Evolutionary conservation across 2,888 invertebrate species (phyloP).

Genomic region (Tyria jacobaeae): DNA sequence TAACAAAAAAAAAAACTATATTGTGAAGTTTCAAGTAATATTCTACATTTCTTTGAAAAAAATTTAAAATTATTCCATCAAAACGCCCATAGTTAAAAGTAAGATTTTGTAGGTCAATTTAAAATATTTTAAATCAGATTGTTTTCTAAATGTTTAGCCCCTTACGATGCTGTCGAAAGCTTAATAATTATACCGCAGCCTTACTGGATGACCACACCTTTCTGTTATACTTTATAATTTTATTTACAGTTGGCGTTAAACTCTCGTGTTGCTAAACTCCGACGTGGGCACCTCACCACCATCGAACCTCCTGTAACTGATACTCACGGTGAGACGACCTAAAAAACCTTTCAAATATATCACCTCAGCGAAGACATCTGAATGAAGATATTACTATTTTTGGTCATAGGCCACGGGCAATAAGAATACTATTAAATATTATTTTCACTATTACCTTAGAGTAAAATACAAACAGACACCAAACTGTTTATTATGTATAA

Average conservation of each 20-base stretch:
- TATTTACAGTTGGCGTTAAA: slow-evolving; percentile 29
- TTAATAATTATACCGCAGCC: no score
- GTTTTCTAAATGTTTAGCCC: no score
- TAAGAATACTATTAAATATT: background rate
- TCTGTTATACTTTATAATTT: background rate
- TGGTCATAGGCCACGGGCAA: no score
- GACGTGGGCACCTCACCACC: slow-evolving; percentile 18
- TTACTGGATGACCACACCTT: no score
- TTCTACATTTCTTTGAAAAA: no score
- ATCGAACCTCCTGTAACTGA: slow-evolving; percentile 7
- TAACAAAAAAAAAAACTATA: no score
- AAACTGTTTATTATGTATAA: background rate
- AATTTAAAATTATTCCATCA: no score
- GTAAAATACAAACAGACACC: background rate
- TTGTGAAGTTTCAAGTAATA: no score
- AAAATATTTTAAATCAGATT: no score
- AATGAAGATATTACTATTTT: background rate
- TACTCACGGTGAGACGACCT: slow-evolving; percentile 18
- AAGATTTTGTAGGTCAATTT: no score
- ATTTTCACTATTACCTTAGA: background rate
- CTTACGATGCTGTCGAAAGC: no score
- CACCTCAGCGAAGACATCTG: background rate
- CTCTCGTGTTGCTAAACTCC: slow-evolving; percentile 10
- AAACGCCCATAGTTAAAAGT: no score
- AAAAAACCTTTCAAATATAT: background rate